Conservation (phyloP, 2,113 vertebrate species). For the Xenotilapia leptura region DNA sequence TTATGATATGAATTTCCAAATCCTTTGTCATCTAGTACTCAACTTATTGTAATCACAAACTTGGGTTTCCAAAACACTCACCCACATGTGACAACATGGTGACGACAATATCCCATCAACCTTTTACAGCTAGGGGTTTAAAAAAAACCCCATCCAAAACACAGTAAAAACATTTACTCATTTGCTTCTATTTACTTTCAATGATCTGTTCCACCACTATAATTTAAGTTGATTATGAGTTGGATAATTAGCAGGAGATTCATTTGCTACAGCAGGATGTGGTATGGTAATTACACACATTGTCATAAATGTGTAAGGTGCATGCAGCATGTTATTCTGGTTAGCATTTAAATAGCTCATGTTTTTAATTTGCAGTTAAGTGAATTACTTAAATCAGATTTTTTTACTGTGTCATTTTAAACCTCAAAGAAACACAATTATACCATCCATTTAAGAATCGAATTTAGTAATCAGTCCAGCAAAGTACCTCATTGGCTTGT, state of each 20-base stretch:
- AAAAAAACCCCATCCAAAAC: rapidly evolving
- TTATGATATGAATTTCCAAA: not conserved
- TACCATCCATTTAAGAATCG: not conserved
- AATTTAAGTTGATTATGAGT: not conserved
- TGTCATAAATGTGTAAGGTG: not conserved
- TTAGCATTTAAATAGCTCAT: not conserved
- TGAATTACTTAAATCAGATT: not conserved
- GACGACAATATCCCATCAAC: not conserved
- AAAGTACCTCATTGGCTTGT: constrained; percentile 85
- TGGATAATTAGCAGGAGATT: not conserved
- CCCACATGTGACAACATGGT: not conserved
- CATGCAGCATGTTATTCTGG: not conserved
- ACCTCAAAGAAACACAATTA: not conserved
- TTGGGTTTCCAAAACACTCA: not conserved
- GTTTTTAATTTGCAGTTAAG: not conserved
- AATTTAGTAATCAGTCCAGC: not conserved
- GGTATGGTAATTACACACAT: not conserved
- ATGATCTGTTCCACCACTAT: not conserved
- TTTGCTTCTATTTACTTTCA: not conserved
- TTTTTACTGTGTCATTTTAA: not conserved
- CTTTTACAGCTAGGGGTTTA: not conserved
- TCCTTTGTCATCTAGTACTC: not conserved
- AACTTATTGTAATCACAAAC: not conserved
- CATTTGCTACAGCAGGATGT: not conserved
- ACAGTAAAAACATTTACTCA: not conserved